Conservation (phyloP, 2,888 invertebrate species). For the Tiliacea aurago region DNA sequence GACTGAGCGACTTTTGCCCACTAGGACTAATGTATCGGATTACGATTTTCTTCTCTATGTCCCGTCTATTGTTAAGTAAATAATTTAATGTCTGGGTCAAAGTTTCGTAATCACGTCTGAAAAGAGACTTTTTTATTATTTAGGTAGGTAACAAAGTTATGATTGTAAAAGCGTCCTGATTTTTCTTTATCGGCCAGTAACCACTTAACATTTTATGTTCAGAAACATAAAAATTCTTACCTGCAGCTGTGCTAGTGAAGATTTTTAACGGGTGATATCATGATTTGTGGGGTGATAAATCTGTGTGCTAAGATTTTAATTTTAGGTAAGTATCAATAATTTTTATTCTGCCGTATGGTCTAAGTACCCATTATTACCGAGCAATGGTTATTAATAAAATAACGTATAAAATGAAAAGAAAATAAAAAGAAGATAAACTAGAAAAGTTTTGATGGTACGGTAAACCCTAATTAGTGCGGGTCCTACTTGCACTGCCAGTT, state of each 20-base stretch:
- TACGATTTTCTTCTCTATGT: too few relatives aligned
- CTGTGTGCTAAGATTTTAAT: not conserved
- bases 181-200: too few relatives aligned
- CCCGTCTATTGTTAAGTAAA: too few relatives aligned
- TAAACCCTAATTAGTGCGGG: not conserved
- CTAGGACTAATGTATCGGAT: too few relatives aligned
- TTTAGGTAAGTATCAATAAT: not conserved
- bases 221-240: not conserved
- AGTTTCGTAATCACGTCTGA: too few relatives aligned
- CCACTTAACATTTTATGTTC: not conserved
- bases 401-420: not conserved
- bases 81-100: too few relatives aligned
- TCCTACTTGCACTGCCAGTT: not conserved
- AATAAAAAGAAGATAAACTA: not conserved
- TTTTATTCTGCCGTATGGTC: not conserved
- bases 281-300: constrained; percentile 6
- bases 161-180: too few relatives aligned
- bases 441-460: too few relatives aligned
- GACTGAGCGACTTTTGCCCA: too few relatives aligned
- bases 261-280: not conserved
- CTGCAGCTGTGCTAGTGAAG: not conserved
- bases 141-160: too few relatives aligned
- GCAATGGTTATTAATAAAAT: not conserved
- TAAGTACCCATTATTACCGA: not conserved
- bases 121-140: too few relatives aligned